Percentiles rank a stretch among this genome's conserved stretches.
Evolutionary conservation across 1,140 invertebrate species (phyloP).

Genomic region (Lanistes nyassanus): DNA sequence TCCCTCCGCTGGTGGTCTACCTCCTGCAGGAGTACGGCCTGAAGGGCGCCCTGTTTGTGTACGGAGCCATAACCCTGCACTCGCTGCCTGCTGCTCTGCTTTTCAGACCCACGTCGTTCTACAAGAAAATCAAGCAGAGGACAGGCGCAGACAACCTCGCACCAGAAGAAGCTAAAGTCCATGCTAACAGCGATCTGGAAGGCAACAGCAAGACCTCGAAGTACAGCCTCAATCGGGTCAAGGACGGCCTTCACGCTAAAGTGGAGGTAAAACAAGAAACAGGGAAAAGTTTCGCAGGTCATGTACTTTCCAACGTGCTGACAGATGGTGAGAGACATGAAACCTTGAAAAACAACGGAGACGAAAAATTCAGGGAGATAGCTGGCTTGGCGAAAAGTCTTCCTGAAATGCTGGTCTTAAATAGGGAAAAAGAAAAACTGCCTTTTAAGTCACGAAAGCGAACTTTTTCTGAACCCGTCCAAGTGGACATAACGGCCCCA

Average conservation of each 20-base stretch:
- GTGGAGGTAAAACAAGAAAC: neutral
- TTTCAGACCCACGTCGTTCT: slow-evolving; percentile 20
- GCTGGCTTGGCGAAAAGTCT: too few species aligned
- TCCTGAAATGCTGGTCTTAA: too few species aligned
- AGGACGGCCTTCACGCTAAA: neutral
- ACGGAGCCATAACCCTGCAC: slow-evolving; percentile 14
- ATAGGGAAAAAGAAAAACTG: too few species aligned
- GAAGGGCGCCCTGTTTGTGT: slow-evolving; percentile 21
- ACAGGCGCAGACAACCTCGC: neutral
- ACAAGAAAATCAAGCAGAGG: neutral
- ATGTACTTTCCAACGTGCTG: too few species aligned
- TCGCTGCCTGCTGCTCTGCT: slow-evolving; percentile 18
- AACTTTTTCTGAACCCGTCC: too few species aligned
- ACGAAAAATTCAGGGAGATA: too few species aligned
- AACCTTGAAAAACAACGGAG: too few species aligned
- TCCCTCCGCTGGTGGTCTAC: slow-evolving; percentile 2
- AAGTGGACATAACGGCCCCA: too few species aligned
- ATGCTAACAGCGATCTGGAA: too few species aligned
- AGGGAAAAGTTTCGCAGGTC: neutral
- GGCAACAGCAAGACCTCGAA: neutral
- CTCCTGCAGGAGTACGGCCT: slow-evolving; percentile 2
- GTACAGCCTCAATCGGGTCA: neutral
- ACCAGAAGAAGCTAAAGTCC: neutral
- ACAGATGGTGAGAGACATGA: too few species aligned
- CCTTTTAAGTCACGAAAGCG: too few species aligned